These are phyloP conservation scores for Columba guinea DNA, from an alignment of 2,797 vertebrate species.

Conservation along the genomic window DNA sequence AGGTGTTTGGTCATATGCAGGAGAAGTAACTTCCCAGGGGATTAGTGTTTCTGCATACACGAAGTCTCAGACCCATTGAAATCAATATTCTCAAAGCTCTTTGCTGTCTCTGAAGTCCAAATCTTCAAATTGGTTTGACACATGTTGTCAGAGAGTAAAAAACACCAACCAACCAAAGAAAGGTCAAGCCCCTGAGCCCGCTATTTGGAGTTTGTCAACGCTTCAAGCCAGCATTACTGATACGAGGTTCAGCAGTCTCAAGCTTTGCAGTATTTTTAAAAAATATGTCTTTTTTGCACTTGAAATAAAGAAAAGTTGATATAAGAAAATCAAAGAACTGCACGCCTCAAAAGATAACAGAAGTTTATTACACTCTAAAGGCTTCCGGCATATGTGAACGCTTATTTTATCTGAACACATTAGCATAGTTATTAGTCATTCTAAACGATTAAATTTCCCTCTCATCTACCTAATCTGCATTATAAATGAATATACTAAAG, in stretches of 20 bases:
- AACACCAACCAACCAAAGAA: neutral
- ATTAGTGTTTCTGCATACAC: neutral
- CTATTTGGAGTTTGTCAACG: fast-evolving
- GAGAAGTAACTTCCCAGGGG: neutral
- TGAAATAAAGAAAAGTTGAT: conserved; percentile 31
- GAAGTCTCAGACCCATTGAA: neutral
- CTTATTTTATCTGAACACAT: conserved; percentile 64
- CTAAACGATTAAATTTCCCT: conserved; percentile 46
- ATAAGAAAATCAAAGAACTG: conserved; percentile 47
- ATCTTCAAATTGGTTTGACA: neutral
- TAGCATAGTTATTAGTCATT: conserved; percentile 68
- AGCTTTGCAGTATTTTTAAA: neutral
- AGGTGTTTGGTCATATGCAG: neutral
- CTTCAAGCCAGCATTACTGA: neutral
- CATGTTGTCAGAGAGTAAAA: neutral
- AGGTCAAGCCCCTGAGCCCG: neutral
- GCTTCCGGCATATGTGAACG: conserved; percentile 41
- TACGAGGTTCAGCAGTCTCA: neutral
- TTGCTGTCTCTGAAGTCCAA: neutral
- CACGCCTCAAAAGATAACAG: conserved; percentile 42
- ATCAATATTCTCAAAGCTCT: neutral
- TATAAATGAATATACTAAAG: conserved; percentile 50
- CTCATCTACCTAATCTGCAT: conserved; percentile 55
- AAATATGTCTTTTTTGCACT: neutral
- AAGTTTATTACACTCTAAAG: conserved; percentile 59